Conservation (phyloP, 2,113 vertebrate species). For the Takifugu bimaculatus region DNA sequence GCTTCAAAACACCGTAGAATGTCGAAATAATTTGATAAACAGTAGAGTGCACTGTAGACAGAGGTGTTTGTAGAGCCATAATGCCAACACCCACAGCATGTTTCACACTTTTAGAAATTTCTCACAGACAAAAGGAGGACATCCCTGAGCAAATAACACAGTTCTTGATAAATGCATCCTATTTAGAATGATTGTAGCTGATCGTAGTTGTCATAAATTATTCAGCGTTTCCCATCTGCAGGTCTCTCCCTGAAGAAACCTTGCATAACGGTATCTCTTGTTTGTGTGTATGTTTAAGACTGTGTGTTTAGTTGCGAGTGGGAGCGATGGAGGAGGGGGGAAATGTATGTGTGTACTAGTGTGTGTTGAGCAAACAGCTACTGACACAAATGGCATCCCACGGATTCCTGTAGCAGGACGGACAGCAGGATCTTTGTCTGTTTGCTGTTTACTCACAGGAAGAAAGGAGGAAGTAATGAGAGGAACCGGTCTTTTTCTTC, state of each 20-base stretch:
- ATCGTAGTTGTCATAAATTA: constrained; percentile 38
- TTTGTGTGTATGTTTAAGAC: neutral
- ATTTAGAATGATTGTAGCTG: constrained; percentile 22
- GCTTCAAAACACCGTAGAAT: neutral
- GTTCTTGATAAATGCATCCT: constrained; percentile 33
- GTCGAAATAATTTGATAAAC: no score
- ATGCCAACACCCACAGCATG: neutral
- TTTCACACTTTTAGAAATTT: constrained; percentile 13
- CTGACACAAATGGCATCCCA: constrained; percentile 12
- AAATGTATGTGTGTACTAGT: constrained; percentile 4
- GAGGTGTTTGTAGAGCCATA: neutral
- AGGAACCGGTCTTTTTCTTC: neutral
- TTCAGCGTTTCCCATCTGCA: constrained; percentile 18
- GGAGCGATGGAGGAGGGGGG: constrained; percentile 4
- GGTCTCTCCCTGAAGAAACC: constrained; percentile 47
- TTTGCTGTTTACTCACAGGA: constrained; percentile 23
- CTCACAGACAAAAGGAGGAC: constrained; percentile 19
- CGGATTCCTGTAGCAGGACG: constrained; percentile 1
- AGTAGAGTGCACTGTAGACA: no score
- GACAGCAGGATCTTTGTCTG: neutral
- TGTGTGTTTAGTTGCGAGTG: constrained; percentile 15
- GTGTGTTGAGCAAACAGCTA: constrained; percentile 33
- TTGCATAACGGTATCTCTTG: constrained; percentile 43
- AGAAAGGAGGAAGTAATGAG: constrained; percentile 7
- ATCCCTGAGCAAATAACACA: constrained; percentile 21